Percentiles rank a stretch among this genome's conserved stretches.
Evolutionary conservation across 1,140 invertebrate genomes (phyloP).

Genomic region (Manduca sexta): DNA sequence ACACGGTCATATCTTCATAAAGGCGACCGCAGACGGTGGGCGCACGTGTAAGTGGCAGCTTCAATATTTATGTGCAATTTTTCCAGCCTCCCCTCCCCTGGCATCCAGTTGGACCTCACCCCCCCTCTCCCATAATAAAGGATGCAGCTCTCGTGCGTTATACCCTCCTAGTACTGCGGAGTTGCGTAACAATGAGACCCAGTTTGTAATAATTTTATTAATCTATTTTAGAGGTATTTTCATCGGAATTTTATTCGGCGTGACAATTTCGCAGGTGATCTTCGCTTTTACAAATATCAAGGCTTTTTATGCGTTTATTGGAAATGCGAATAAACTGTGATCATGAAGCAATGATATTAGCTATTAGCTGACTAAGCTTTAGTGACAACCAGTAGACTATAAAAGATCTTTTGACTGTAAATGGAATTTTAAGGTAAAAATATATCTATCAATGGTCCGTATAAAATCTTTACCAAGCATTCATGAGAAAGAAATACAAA

Average conservation of each 20-base stretch:
- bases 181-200: conserved; percentile 53
- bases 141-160: conserved; percentile 46
- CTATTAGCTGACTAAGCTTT: too few species aligned
- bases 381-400: too few species aligned
- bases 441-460: too few species aligned
- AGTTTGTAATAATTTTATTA: conserved; percentile 30
- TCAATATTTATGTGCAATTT: conserved; percentile 74
- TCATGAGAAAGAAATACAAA: too few species aligned
- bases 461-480: too few species aligned
- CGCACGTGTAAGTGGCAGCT: conserved; percentile 73
- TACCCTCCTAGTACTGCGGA: conserved; percentile 29
- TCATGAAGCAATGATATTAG: too few species aligned
- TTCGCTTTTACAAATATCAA: too few species aligned
- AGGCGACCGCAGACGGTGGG: conserved; percentile 26
- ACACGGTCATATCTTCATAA: conserved; percentile 31
- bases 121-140: conserved; percentile 51
- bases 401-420: too few species aligned
- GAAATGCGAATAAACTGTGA: too few species aligned
- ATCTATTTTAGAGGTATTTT: neutral
- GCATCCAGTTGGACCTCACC: conserved; percentile 26
- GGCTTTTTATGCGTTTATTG: too few species aligned
- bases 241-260: neutral
- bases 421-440: too few species aligned
- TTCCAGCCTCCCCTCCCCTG: conserved; percentile 37
- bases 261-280: too few species aligned